phyloP scores from a whole-genome alignment of 2,888 invertebrate genomes.

The Cetonia aurata region DNA sequence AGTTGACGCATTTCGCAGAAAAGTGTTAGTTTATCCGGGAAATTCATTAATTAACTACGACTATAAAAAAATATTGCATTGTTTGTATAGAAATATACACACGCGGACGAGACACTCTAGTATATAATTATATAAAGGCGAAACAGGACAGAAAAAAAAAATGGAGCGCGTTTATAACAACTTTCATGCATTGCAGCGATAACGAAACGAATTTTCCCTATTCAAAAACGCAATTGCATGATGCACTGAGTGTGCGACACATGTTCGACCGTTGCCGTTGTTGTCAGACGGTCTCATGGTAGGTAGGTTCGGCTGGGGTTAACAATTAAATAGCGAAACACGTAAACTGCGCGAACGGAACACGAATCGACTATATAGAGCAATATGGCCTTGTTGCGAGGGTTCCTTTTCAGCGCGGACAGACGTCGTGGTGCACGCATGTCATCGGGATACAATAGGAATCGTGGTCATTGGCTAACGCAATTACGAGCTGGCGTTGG shows the following conservation, averaged over 20 bases:
- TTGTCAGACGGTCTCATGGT: slow-evolving; percentile 36
- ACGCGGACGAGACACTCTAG: not conserved
- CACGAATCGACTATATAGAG: slow-evolving; percentile 35
- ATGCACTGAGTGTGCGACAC: slow-evolving; percentile 44
- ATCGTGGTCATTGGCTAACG: slow-evolving; percentile 54
- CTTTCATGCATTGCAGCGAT: slow-evolving; percentile 51
- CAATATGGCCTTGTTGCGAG: slow-evolving; percentile 50
- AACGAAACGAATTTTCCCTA: slow-evolving; percentile 52
- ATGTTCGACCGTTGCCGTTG: slow-evolving; percentile 46
- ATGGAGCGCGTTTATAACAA: slow-evolving; percentile 23
- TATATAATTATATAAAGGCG: slow-evolving; percentile 30
- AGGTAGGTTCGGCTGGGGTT: slow-evolving; percentile 40
- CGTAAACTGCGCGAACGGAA: slow-evolving; percentile 43
- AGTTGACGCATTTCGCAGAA: slow-evolving; percentile 25
- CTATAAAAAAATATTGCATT: slow-evolving; percentile 28
- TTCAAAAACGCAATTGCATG: slow-evolving; percentile 47
- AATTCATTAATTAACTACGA: slow-evolving; percentile 34
- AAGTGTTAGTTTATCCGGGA: slow-evolving; percentile 18
- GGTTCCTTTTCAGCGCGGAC: slow-evolving; percentile 49
- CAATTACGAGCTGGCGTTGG: slow-evolving; percentile 47
- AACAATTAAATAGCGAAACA: slow-evolving; percentile 46
- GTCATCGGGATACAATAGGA: slow-evolving; percentile 50
- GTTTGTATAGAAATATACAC: slow-evolving; percentile 1
- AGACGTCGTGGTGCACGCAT: slow-evolving; percentile 51
- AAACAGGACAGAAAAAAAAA: slow-evolving; percentile 8